These are phyloP conservation scores for Drosophila lowei DNA, from an alignment of 1,140 invertebrate species.

Conservation along the genomic window DNA sequence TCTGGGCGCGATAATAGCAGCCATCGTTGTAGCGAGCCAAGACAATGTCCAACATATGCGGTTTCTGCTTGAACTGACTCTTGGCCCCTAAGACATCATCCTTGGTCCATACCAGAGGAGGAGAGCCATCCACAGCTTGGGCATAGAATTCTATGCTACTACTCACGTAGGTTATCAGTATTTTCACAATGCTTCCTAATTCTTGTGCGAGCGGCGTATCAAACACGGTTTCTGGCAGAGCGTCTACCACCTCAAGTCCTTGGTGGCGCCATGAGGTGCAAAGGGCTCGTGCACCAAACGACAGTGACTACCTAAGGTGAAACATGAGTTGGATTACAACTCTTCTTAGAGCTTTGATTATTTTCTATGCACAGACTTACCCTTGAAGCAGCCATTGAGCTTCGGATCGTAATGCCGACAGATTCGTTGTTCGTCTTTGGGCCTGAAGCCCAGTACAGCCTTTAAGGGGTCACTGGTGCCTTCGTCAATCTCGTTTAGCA, in stretches of 20 bases:
- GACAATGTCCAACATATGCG: conserved; percentile 59
- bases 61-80: conserved; percentile 37
- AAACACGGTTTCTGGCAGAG: conserved; percentile 41
- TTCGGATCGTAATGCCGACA: conserved; percentile 74
- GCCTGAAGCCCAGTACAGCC: conserved; percentile 72
- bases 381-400: conserved; percentile 73
- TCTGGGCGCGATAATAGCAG: conserved; percentile 70
- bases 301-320: conserved; percentile 37
- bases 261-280: conserved; percentile 62
- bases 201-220: neutral
- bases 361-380: conserved; percentile 15
- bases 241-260: conserved; percentile 51
- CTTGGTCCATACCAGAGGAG: conserved; percentile 49
- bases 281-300: conserved; percentile 41
- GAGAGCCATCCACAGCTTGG: conserved; percentile 44
- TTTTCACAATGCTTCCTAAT: conserved; percentile 4
- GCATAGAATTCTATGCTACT: conserved; percentile 55
- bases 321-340: neutral
- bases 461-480: conserved; percentile 67
- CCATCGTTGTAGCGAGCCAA: conserved; percentile 62
- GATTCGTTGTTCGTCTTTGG: conserved; percentile 70
- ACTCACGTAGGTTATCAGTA: conserved; percentile 52
- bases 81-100: conserved; percentile 38
- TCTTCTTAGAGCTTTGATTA: neutral
- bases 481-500: conserved; percentile 47